phyloP scores from a whole-genome alignment of 2,797 vertebrate species.

The Myioborus miniatus region DNA sequence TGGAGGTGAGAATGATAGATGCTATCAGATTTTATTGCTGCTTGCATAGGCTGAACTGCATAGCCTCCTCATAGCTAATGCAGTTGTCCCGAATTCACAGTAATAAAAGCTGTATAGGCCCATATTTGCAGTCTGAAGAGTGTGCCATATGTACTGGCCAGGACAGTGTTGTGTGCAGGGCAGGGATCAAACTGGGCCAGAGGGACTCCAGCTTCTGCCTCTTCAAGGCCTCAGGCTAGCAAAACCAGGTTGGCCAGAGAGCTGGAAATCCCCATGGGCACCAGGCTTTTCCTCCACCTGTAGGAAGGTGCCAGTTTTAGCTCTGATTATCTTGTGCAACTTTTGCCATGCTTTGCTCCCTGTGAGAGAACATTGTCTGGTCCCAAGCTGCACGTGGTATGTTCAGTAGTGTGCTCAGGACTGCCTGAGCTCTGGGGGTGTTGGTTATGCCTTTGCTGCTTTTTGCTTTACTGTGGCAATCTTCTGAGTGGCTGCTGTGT shows the following conservation, averaged over 20 bases:
- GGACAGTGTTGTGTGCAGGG: background rate
- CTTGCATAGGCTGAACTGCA: background rate
- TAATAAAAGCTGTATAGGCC: background rate
- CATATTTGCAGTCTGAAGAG: background rate
- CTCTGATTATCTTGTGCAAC: background rate
- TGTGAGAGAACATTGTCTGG: background rate
- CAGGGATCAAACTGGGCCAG: background rate
- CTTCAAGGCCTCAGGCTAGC: background rate
- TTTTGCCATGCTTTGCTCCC: background rate
- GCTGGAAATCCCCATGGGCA: background rate
- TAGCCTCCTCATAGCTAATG: background rate
- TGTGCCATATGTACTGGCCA: background rate
- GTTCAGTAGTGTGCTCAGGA: background rate
- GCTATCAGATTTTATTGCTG: background rate
- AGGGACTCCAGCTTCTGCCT: background rate
- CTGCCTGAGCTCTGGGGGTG: background rate
- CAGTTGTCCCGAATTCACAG: background rate
- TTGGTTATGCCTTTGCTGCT: background rate
- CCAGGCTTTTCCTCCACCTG: background rate
- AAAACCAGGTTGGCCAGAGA: background rate
- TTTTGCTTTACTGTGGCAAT: background rate
- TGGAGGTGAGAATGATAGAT: background rate
- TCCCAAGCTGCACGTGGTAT: background rate
- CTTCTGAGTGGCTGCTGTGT: background rate
- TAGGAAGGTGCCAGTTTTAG: background rate